Evolutionary conservation across 1,140 invertebrate genomes (phyloP).

Genomic region (Brachionus asplanchnoidis): DNA sequence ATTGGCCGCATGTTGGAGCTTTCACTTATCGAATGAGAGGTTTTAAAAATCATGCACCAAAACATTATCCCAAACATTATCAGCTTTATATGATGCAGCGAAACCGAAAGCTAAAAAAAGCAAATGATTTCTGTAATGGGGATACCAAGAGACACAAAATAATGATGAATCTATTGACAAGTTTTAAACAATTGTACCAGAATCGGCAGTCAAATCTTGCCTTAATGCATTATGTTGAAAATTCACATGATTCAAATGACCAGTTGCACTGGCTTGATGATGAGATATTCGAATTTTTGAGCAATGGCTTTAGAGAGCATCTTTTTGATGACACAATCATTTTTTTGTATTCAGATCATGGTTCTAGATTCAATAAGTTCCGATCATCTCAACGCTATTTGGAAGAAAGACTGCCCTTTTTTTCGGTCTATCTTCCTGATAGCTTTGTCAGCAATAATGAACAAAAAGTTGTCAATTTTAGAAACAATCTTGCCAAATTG

Average conservation of each 20-base stretch:
- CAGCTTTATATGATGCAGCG: constrained; percentile 57
- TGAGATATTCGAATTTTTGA: not conserved
- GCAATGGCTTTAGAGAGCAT: not conserved
- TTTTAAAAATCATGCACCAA: constrained; percentile 74
- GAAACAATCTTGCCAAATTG: constrained; percentile 59
- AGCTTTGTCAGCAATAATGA: not conserved
- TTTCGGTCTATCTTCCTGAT: constrained; percentile 6
- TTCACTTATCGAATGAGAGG: constrained; percentile 86
- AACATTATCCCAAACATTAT: constrained; percentile 82
- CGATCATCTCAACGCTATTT: not conserved
- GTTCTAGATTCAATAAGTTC: constrained; percentile 45
- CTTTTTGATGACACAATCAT: constrained; percentile 47
- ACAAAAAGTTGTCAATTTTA: not conserved
- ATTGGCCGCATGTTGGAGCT: constrained; percentile 74
- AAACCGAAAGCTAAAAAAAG: not conserved
- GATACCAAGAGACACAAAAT: not conserved
- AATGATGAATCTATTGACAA: not conserved
- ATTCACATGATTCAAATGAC: not conserved
- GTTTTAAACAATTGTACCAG: not conserved
- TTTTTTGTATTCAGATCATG: constrained; percentile 49
- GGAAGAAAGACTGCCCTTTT: constrained; percentile 25
- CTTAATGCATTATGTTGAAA: not conserved
- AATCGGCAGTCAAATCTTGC: not conserved
- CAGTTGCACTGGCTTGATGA: not conserved
- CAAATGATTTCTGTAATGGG: not conserved